Percentiles rank a stretch among this genome's conserved stretches.
Conservation (phyloP, 1,140 invertebrate species). For the Coelopa frigida region DNA sequence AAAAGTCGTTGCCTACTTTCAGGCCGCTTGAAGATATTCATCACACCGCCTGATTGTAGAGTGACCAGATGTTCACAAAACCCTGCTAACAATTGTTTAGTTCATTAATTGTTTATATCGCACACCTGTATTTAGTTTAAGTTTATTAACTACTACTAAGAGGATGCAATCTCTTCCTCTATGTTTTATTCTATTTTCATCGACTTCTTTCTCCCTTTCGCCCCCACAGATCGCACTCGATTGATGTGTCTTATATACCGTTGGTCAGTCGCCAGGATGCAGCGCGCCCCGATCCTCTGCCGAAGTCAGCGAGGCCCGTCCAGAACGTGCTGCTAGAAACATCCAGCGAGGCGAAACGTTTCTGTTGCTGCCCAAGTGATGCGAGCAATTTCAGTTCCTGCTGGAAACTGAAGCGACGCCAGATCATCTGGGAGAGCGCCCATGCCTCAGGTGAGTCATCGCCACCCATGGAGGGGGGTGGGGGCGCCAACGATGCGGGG, state of each 20-base stretch:
- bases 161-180: not conserved
- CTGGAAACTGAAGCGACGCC: constrained; percentile 14
- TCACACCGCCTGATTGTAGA: not conserved
- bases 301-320: not conserved
- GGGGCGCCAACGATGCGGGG: no score
- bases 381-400: constrained; percentile 2
- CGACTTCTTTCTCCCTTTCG: constrained; percentile 3
- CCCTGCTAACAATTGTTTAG: not conserved
- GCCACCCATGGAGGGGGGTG: no score
- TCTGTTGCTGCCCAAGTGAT: constrained; percentile 11
- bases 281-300: constrained; percentile 3
- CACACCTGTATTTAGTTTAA: no score
- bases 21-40: constrained; percentile 11
- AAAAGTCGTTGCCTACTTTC: constrained; percentile 22
- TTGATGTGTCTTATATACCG: constrained; percentile 9
- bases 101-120: no score
- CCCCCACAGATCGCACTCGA: constrained; percentile 14
- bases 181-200: not conserved
- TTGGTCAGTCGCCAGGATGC: constrained; percentile 7
- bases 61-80: not conserved
- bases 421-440: constrained; percentile 14
- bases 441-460: constrained; percentile 15
- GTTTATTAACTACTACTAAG: no score
- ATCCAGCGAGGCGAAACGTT: not conserved
- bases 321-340: not conserved